phyloP scores from a whole-genome alignment of 2,113 vertebrate species.

The Calidris pugnax region DNA sequence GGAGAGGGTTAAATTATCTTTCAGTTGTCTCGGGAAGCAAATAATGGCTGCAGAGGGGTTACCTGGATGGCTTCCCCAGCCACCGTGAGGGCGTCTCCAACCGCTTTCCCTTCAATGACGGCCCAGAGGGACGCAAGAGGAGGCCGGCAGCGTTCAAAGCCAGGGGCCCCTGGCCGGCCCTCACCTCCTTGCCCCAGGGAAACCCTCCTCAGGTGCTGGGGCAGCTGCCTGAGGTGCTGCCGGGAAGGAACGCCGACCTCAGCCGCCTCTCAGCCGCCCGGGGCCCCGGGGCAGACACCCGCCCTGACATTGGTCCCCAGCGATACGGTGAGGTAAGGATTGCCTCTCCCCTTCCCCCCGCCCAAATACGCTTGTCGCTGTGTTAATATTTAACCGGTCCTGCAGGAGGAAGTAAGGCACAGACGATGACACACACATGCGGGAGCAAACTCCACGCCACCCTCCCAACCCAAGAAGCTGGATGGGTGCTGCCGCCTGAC shows the following conservation, averaged over 20 bases:
- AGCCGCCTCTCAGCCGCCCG: not conserved
- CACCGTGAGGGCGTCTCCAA: not conserved
- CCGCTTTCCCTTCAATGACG: not conserved
- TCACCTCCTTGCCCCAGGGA: rapidly evolving
- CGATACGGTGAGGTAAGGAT: not conserved
- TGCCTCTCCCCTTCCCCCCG: not conserved
- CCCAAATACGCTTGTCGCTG: not conserved
- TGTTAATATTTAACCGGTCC: slow-evolving; percentile 45
- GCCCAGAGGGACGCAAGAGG: not conserved
- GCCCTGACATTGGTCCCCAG: not conserved
- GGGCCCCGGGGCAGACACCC: not conserved
- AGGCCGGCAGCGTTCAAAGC: rapidly evolving
- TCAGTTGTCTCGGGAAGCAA: rapidly evolving
- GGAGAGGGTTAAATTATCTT: not conserved
- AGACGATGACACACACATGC: not conserved
- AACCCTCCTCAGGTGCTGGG: rapidly evolving
- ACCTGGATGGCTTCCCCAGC: not conserved
- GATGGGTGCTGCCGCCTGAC: rapidly evolving
- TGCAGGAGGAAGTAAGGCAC: not conserved
- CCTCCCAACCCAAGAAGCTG: not conserved
- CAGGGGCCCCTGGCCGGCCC: not conserved
- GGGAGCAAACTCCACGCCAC: not conserved
- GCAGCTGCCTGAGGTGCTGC: not conserved
- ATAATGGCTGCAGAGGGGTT: not conserved
- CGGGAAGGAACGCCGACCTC: not conserved